Percentiles rank a stretch among this genome's conserved stretches.
These are phyloP conservation scores for Eilema caniola DNA, from an alignment of 2,888 invertebrate species.

Conservation along the genomic window DNA sequence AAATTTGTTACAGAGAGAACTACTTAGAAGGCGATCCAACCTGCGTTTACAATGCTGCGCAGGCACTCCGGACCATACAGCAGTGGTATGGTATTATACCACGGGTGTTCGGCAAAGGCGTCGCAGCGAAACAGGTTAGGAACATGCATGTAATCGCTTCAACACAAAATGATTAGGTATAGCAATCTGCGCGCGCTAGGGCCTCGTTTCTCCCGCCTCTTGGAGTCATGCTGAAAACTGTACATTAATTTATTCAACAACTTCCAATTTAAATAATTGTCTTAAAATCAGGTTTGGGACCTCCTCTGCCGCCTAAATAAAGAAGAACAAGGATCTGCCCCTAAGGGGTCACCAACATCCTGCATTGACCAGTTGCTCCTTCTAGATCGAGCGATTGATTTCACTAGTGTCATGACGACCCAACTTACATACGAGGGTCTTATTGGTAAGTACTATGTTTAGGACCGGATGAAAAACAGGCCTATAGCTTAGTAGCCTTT, in stretches of 20 bases:
- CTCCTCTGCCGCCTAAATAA: slow-evolving; percentile 93
- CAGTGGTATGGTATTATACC: slow-evolving; percentile 96
- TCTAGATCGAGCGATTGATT: slow-evolving; percentile 96
- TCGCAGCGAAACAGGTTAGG: slow-evolving; percentile 91
- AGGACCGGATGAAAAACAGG: too few relatives aligned
- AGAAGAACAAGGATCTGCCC: slow-evolving; percentile 82
- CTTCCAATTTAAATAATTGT: background rate
- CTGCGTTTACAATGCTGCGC: slow-evolving; percentile 94
- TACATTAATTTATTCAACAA: background rate
- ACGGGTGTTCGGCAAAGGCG: slow-evolving; percentile 95
- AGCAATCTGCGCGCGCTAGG: too few relatives aligned
- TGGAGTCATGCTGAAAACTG: too few relatives aligned
- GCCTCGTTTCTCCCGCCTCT: too few relatives aligned
- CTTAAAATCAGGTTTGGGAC: slow-evolving; percentile 90
- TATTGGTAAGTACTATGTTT: slow-evolving; percentile 82
- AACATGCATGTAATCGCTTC: background rate
- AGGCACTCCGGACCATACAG: slow-evolving; percentile 94
- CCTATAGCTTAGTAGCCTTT: too few relatives aligned
- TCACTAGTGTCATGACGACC: slow-evolving; percentile 96
- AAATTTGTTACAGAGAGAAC: slow-evolving; percentile 88
- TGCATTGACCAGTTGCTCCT: slow-evolving; percentile 95
- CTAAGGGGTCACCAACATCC: slow-evolving; percentile 85
- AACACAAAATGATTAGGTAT: background rate
- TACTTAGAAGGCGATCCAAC: slow-evolving; percentile 96
- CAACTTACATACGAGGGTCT: slow-evolving; percentile 99